Evolutionary conservation across 2,113 vertebrate genomes (phyloP).

Genomic region (Meleagris gallopavo): DNA sequence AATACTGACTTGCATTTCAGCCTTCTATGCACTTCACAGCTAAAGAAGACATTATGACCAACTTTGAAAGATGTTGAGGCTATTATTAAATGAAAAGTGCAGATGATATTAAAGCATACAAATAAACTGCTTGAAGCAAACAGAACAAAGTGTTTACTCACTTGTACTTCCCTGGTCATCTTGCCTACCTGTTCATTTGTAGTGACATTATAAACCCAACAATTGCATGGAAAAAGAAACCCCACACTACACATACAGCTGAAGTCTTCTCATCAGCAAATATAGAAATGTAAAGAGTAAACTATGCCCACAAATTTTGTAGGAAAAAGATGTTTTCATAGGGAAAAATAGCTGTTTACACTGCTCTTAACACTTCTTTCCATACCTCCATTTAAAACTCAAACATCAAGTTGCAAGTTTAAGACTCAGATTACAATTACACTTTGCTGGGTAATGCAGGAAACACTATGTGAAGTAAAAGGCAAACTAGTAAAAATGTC

Average conservation of each 20-base stretch:
- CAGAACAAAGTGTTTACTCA: not conserved
- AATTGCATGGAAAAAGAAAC: not conserved
- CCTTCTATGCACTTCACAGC: not conserved
- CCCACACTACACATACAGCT: not conserved
- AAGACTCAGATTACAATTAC: not conserved
- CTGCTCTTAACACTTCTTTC: not conserved
- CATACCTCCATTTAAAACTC: not conserved
- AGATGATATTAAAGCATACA: not conserved
- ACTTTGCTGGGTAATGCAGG: not conserved
- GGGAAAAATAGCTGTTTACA: not conserved
- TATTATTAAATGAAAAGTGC: not conserved
- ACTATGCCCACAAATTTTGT: not conserved
- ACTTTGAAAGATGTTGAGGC: not conserved
- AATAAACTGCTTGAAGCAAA: not conserved
- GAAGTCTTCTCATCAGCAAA: not conserved
- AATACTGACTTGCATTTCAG: not conserved
- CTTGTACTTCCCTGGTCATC: not conserved
- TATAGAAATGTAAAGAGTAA: not conserved
- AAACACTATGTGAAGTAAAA: not conserved
- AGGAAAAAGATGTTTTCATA: no score
- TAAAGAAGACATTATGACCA: not conserved
- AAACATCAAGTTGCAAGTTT: not conserved
- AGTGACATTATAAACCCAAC: not conserved
- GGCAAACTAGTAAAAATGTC: not conserved
- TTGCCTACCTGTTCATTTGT: not conserved